Percentiles rank a stretch among this genome's conserved stretches.
Evolutionary conservation across 2,888 invertebrate genomes (phyloP).

Genomic region (Dicranocentrus wangi): DNA sequence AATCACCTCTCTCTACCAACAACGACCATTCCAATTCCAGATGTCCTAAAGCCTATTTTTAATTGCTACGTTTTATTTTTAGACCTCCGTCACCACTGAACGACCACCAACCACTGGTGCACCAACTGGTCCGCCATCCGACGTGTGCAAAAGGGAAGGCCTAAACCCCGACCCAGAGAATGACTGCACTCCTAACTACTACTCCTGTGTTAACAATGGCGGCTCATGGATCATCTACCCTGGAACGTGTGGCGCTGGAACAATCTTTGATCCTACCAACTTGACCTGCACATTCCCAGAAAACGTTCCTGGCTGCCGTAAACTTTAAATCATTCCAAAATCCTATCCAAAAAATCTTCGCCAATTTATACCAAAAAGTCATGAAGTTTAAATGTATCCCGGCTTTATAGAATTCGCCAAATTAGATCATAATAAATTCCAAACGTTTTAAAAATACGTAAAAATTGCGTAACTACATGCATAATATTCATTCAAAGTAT

Average conservation of each 20-base stretch:
- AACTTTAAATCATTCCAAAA: background rate
- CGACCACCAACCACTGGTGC: no score
- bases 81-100: constrained; percentile 13
- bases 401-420: no score
- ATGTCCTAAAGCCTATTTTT: background rate
- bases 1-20: background rate
- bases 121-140: constrained; percentile 41
- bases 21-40: background rate
- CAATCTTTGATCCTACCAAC: constrained; percentile 54
- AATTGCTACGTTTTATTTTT: background rate
- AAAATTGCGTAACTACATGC: no score
- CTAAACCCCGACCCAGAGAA: constrained; percentile 63
- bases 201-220: constrained; percentile 51
- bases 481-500: no score
- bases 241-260: constrained; percentile 59
- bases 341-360: no score
- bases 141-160: constrained; percentile 61
- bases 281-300: constrained; percentile 52
- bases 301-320: constrained; percentile 60
- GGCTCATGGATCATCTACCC: constrained; percentile 43
- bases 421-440: no score
- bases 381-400: no score
- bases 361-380: no score
- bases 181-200: constrained; percentile 54
- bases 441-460: no score